Evolutionary conservation across 2,797 vertebrate genomes (phyloP).

Genomic region (Malurus splendens): DNA sequence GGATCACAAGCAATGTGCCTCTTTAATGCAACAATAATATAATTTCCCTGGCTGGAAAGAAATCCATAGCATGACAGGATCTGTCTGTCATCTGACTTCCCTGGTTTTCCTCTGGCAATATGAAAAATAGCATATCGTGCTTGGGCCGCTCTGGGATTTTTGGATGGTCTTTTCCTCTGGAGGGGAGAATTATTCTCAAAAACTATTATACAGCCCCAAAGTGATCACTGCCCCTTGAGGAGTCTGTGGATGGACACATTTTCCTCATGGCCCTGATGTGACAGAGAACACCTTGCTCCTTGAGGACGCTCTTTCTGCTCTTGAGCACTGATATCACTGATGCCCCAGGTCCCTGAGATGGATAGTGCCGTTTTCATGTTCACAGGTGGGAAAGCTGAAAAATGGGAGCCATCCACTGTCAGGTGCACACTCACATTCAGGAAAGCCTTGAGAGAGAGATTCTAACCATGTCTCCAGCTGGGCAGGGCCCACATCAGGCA

Average conservation of each 20-base stretch:
- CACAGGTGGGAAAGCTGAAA: background rate
- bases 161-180: background rate
- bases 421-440: rapidly evolving
- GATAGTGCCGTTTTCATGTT: background rate
- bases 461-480: background rate
- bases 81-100: background rate
- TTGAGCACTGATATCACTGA: rapidly evolving
- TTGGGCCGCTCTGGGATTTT: background rate
- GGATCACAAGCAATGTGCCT: background rate
- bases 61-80: background rate
- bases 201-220: background rate
- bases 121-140: rapidly evolving
- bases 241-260: background rate
- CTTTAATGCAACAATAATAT: background rate
- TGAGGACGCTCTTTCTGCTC: background rate
- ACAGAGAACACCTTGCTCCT: background rate
- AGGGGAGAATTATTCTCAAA: background rate
- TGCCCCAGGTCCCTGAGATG: background rate
- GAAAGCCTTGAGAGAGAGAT: background rate
- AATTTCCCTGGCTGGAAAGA: background rate
- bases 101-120: background rate
- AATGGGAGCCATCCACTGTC: background rate
- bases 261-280: background rate
- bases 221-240: background rate
- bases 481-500: background rate